These are phyloP conservation scores for Xestia c-nigrum DNA, from an alignment of 2,888 invertebrate species.

Conservation along the genomic window DNA sequence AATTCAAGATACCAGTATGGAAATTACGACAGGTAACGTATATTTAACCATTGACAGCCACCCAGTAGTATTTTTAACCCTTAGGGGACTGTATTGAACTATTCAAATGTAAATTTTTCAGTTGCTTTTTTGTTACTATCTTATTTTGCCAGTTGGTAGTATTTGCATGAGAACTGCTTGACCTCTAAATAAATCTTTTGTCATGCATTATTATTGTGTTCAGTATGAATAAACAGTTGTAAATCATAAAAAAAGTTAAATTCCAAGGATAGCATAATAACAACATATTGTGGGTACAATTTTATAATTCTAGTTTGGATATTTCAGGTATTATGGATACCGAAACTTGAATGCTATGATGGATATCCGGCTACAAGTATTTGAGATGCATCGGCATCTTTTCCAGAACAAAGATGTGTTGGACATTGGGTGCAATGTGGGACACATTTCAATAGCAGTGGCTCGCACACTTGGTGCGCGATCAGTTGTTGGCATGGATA, in stretches of 20 bases:
- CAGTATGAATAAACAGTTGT: constrained; percentile 37
- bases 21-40: constrained; percentile 95
- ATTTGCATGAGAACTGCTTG: constrained; percentile 56
- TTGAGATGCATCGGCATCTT: constrained; percentile 94
- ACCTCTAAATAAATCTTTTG: constrained; percentile 53
- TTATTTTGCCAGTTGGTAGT: constrained; percentile 48
- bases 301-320: constrained; percentile 26
- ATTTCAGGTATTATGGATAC: constrained; percentile 97
- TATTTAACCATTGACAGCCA: background rate
- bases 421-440: constrained; percentile 99
- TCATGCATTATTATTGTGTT: constrained; percentile 44
- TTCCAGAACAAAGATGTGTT: constrained; percentile 97
- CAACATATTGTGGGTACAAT: background rate
- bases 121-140: constrained; percentile 22
- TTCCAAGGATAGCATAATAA: constrained; percentile 36
- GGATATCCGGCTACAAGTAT: constrained; percentile 96
- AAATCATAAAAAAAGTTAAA: constrained; percentile 22
- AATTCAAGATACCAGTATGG: constrained; percentile 97
- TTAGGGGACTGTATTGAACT: constrained; percentile 9
- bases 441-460: constrained; percentile 97
- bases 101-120: constrained; percentile 32
- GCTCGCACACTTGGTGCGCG: constrained; percentile 96
- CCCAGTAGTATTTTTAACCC: too few species aligned
- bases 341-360: constrained; percentile 95
- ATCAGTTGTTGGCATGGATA: constrained; percentile 98